Percentiles rank a stretch among this genome's conserved stretches.
Evolutionary conservation across 2,797 vertebrate genomes (phyloP).

Genomic region (Channa striata): DNA sequence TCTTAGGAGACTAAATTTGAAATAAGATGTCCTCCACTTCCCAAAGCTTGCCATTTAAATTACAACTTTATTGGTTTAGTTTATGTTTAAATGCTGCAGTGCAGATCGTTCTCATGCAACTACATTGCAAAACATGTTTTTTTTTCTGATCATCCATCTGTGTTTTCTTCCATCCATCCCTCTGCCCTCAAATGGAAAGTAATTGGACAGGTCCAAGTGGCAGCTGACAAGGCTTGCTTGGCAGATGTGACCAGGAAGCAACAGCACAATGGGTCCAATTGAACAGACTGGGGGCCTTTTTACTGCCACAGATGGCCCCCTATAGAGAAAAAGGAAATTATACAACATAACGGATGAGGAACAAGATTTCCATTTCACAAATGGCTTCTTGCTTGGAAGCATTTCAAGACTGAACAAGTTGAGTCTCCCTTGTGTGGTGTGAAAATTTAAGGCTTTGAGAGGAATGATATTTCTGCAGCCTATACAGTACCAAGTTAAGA

Average conservation of each 20-base stretch:
- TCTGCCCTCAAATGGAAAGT: constrained; percentile 57
- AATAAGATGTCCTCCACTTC: constrained; percentile 5
- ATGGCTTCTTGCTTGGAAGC: constrained; percentile 66
- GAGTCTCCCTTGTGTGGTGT: constrained; percentile 32
- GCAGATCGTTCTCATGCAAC: constrained; percentile 18
- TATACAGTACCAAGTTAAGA: neutral
- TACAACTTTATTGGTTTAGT: constrained; percentile 8
- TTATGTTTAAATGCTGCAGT: neutral
- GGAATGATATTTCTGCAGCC: neutral
- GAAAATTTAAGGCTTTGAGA: constrained; percentile 32
- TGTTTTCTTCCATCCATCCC: constrained; percentile 49
- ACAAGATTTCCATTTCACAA: constrained; percentile 62
- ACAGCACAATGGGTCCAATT: constrained; percentile 70
- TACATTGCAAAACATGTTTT: constrained; percentile 36
- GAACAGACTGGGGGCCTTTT: constrained; percentile 69
- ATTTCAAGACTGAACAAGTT: constrained; percentile 52
- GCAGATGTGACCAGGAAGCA: constrained; percentile 81
- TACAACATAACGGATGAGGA: constrained; percentile 58
- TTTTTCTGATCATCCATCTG: constrained; percentile 59
- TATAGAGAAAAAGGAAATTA: constrained; percentile 70
- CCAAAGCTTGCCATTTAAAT: constrained; percentile 10
- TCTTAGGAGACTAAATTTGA: constrained; percentile 23
- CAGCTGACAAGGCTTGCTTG: constrained; percentile 77
- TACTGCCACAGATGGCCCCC: constrained; percentile 75
- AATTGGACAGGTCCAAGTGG: constrained; percentile 77